A percentile compares a stretch with the other conserved stretches of the same genome.
phyloP scores from a whole-genome alignment of 2,113 vertebrate genomes.

The Festucalex cinctus region DNA sequence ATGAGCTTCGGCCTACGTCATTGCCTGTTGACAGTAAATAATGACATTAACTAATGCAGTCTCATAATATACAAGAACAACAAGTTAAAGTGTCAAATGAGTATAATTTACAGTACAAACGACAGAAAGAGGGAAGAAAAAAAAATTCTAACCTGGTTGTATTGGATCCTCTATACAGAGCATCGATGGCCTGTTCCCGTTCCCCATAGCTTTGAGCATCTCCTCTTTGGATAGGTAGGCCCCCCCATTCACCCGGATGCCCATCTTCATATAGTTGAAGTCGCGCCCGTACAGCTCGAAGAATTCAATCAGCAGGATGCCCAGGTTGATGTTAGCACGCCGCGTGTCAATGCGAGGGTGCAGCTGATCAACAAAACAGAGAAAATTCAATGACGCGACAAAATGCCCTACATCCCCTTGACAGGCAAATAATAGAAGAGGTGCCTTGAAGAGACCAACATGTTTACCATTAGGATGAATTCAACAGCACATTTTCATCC shows the following conservation, averaged over 20 bases:
- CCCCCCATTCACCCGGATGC: constrained; percentile 92
- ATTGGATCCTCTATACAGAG: constrained; percentile 95
- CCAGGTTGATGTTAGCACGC: constrained; percentile 88
- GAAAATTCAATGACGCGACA: not conserved
- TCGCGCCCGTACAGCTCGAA: constrained; percentile 95
- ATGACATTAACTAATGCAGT: not conserved
- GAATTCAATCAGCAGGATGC: constrained; percentile 97
- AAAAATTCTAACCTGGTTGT: constrained; percentile 76
- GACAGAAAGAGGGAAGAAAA: not conserved
- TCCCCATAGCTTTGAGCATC: constrained; percentile 87
- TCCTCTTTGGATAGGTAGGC: constrained; percentile 94
- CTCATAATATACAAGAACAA: not conserved
- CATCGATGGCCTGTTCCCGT: constrained; percentile 93
- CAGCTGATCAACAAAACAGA: constrained; percentile 70
- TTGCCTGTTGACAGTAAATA: constrained; percentile 74
- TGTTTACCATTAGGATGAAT: not conserved
- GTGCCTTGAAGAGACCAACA: not conserved
- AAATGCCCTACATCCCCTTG: not conserved
- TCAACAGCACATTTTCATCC: too few species aligned
- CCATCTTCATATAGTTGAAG: constrained; percentile 96
- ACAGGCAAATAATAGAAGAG: not conserved
- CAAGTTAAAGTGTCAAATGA: not conserved
- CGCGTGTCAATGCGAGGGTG: constrained; percentile 94
- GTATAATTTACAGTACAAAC: not conserved
- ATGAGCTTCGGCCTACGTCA: constrained; percentile 94